These are phyloP conservation scores for Turnix velox DNA, from an alignment of 2,113 vertebrate genomes.

Conservation along the genomic window DNA sequence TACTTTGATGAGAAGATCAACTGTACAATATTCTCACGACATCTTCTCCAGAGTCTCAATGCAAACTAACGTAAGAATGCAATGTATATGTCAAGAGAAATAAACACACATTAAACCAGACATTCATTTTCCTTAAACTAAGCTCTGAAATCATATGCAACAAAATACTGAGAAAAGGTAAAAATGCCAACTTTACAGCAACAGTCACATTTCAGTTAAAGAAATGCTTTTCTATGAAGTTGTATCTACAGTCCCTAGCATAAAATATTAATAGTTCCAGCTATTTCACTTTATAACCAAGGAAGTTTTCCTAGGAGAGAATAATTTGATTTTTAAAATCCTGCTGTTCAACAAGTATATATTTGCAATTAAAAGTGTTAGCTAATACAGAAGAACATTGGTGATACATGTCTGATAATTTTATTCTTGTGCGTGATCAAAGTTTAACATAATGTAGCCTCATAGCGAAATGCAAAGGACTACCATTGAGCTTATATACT, in stretches of 20 bases:
- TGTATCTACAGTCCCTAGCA: neutral
- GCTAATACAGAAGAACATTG: neutral
- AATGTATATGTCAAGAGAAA: constrained; percentile 31
- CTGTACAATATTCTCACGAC: constrained; percentile 22
- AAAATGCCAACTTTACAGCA: constrained; percentile 16
- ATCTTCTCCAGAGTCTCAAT: constrained; percentile 53
- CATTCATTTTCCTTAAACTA: constrained; percentile 24
- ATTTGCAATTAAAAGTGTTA: constrained; percentile 28
- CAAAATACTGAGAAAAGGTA: constrained; percentile 15
- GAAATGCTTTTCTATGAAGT: constrained; percentile 37
- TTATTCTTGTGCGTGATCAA: neutral
- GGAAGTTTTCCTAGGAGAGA: neutral
- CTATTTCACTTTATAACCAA: neutral
- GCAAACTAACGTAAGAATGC: constrained; percentile 45
- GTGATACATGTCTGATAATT: neutral
- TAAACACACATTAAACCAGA: constrained; percentile 60
- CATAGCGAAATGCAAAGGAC: neutral
- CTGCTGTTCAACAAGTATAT: neutral
- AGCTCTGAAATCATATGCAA: neutral
- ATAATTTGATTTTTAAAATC: neutral
- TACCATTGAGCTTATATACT: neutral
- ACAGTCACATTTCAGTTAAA: constrained; percentile 26
- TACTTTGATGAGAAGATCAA: constrained; percentile 59
- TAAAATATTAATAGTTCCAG: constrained; percentile 48
- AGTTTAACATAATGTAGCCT: neutral